Percentiles rank a stretch among this genome's conserved stretches.
Conservation (phyloP, 1,140 invertebrate species). For the Pachyrhynchus sulphureomaculatus region DNA sequence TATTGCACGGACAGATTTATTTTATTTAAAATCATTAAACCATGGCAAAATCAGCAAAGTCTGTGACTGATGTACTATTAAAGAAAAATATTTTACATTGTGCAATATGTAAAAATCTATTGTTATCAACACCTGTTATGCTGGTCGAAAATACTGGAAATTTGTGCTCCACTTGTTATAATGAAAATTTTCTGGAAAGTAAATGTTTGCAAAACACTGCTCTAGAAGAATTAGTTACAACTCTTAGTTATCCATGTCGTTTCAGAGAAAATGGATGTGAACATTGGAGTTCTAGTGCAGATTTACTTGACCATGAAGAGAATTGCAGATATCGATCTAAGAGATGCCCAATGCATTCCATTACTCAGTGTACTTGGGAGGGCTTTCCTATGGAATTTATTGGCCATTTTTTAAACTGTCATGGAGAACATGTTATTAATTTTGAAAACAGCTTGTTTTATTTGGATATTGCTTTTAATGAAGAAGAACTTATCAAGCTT, state of each 20-base stretch:
- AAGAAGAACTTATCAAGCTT: conserved; percentile 23
- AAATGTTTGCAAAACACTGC: conserved; percentile 30
- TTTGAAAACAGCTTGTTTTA: conserved; percentile 33
- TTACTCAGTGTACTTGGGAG: conserved; percentile 33
- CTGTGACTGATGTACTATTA: conserved; percentile 26
- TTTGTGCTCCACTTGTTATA: conserved; percentile 25
- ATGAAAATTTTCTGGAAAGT: conserved; percentile 24
- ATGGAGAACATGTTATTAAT: conserved; percentile 37
- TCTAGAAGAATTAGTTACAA: conserved; percentile 19
- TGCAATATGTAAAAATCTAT: conserved; percentile 32
- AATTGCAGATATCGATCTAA: conserved; percentile 35
- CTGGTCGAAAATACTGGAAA: conserved; percentile 32
- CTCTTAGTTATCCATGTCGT: conserved; percentile 29
- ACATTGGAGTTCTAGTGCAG: conserved; percentile 18
- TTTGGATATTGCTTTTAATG: conserved; percentile 30
- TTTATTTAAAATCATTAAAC: neutral
- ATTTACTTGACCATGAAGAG: conserved; percentile 33
- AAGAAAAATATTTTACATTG: conserved; percentile 25
- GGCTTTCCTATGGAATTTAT: conserved; percentile 32
- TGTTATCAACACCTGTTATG: conserved; percentile 31
- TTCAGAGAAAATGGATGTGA: conserved; percentile 34
- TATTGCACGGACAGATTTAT: too few species aligned
- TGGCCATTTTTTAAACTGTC: conserved; percentile 34
- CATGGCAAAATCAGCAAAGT: conserved; percentile 20
- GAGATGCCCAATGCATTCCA: conserved; percentile 29